Conservation (phyloP, 2,888 invertebrate species). For the Priocnemis perturbator region DNA sequence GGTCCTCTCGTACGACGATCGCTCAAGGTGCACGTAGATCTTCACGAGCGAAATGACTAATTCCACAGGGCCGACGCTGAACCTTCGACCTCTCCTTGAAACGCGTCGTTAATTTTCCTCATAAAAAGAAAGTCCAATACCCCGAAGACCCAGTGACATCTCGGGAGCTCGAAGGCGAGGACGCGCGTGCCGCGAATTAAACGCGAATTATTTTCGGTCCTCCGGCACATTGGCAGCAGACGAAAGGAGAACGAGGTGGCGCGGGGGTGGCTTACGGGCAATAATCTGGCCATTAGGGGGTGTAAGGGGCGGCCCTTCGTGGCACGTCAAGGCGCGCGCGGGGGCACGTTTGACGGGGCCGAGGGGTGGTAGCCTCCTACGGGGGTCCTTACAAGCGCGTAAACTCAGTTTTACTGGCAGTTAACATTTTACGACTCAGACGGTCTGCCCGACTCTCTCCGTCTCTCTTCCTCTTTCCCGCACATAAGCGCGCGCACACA, state of each 20-base stretch:
- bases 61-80: too few species aligned
- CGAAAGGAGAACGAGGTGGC: conserved; percentile 33
- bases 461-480: conserved; percentile 20
- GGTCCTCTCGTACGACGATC: too few species aligned
- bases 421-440: conserved; percentile 74
- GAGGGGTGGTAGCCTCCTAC: conserved; percentile 56
- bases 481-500: not conserved
- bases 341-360: too few species aligned
- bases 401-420: conserved; percentile 75
- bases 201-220: conserved; percentile 49
- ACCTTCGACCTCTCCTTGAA: too few species aligned
- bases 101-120: too few species aligned
- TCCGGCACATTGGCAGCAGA: conserved; percentile 29
- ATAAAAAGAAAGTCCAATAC: too few species aligned
- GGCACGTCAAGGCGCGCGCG: conserved; percentile 42
- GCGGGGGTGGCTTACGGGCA: conserved; percentile 62
- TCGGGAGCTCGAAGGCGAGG: too few species aligned
- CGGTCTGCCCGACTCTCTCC: conserved; percentile 62
- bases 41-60: too few species aligned
- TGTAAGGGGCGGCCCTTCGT: conserved; percentile 56
- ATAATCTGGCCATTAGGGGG: conserved; percentile 71
- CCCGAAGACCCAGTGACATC: too few species aligned
- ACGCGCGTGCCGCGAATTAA: conserved; percentile 32
- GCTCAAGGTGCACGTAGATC: too few species aligned
- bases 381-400: conserved; percentile 74